Evolutionary conservation across 2,113 vertebrate genomes (phyloP).

Genomic region (Chaenogobius annularis): DNA sequence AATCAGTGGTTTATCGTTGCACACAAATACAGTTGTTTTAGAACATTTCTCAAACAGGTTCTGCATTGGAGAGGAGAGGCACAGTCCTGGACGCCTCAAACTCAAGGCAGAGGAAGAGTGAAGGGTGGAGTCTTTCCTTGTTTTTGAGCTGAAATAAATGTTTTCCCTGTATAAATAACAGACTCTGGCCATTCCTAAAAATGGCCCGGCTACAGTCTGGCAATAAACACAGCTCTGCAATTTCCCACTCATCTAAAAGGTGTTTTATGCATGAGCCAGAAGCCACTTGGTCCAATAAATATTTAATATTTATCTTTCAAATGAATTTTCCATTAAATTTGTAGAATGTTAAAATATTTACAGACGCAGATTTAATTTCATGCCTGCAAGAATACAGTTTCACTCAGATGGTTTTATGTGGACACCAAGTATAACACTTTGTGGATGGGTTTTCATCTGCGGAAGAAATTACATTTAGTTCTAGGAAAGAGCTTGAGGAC

Average conservation of each 20-base stretch:
- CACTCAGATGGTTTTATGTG: slow-evolving; percentile 32
- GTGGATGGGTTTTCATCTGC: slow-evolving; percentile 48
- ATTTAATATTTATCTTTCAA: slow-evolving; percentile 78
- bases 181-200: slow-evolving; percentile 46
- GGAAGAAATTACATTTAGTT: slow-evolving; percentile 36
- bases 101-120: slow-evolving; percentile 55
- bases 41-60: background rate
- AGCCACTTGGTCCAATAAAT: slow-evolving; percentile 70
- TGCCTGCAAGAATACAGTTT: slow-evolving; percentile 51
- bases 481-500: background rate
- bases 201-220: slow-evolving; percentile 32
- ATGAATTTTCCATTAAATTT: slow-evolving; percentile 73
- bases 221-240: slow-evolving; percentile 33
- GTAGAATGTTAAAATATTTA: slow-evolving; percentile 75
- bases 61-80: slow-evolving; percentile 28
- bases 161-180: slow-evolving; percentile 61
- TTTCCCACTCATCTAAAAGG: slow-evolving; percentile 54
- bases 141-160: slow-evolving; percentile 73
- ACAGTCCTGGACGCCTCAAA: slow-evolving; percentile 50
- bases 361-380: slow-evolving; percentile 55
- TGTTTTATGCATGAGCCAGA: slow-evolving; percentile 72
- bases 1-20: background rate
- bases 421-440: slow-evolving; percentile 59
- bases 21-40: background rate
- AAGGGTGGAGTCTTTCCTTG: slow-evolving; percentile 65